Base-by-base conservation (phyloP, 2,113 vertebrate genomes). In the Nettapus auritus region DNA sequence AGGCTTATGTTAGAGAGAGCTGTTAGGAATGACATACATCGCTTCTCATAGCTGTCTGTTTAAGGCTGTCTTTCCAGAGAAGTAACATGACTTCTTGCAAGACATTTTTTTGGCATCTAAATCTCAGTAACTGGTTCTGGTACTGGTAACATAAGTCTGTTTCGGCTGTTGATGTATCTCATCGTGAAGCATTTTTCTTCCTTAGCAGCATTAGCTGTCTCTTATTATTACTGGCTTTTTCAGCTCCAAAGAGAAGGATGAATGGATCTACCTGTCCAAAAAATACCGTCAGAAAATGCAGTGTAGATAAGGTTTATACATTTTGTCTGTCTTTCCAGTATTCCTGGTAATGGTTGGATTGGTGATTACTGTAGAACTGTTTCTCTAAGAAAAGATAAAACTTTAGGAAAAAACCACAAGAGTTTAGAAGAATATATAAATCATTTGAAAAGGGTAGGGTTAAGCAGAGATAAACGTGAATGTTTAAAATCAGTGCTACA, bases 71-170 rank as follows among this genome's bases (percentile, higher is more conserved):
- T 93, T 36, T 63, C 80, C 50, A 73, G 62, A 83, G 83, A 55
- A 94, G 68, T 83, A 60, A 55, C 0, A 8, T 14, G 0, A 74
- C 95, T 93, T 83, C 64, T 85, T 91, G 26, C 31, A 86, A 86
- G 86, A 88, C 64, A 95, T 96, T 92, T 83, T 55, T 95, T 95
- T 96, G 94, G 96, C 95, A 90, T 94, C 68, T 96, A 67, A 94
- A 93, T 86, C 92, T 96, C 88, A 83, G 95, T 93, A 96, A 16
- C 94, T 92, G 96, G 90, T 97, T 93, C 90, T 70, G 83, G 68
- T 95, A 92, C 90, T 96, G 92, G 90, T 93, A 96, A 56, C 95
- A 96, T 95, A 97, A 97, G 96, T 93, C 80, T 90, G 46, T 88
- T 92, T 52, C 0, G 85, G 90, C 92, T 96, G 90, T 83, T 95